Conservation (phyloP, 2,113 vertebrate species). For the Ophthalmotilapia sp. region DNA sequence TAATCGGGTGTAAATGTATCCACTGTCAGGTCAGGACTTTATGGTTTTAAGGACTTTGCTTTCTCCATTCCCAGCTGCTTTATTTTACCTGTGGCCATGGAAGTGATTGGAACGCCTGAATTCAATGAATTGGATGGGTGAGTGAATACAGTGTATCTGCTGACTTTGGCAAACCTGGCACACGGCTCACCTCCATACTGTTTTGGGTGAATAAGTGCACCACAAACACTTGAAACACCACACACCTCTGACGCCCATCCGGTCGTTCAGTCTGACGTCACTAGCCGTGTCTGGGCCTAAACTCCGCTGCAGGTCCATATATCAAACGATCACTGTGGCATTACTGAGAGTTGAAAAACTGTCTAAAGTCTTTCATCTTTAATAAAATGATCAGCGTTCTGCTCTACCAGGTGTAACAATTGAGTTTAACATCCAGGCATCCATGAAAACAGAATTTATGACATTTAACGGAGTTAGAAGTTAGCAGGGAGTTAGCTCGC, state of each 20-base stretch:
- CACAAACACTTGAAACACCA: neutral
- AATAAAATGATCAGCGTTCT: too few species aligned
- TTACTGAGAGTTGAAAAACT: too few species aligned
- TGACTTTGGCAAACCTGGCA: neutral
- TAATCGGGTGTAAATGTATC: neutral
- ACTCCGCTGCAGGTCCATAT: too few species aligned
- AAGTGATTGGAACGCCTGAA: neutral
- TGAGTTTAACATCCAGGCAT: too few species aligned
- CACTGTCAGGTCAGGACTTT: neutral
- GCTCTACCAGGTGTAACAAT: too few species aligned
- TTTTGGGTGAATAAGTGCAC: neutral
- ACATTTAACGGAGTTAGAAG: too few species aligned
- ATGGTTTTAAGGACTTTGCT: neutral
- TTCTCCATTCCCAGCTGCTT: neutral
- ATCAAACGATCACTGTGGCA: too few species aligned
- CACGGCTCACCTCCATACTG: rapidly evolving
- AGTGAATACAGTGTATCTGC: neutral
- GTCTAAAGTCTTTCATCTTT: too few species aligned
- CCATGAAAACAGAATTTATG: too few species aligned
- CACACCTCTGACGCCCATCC: neutral
- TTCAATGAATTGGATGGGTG: neutral
- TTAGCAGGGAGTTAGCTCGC: too few species aligned
- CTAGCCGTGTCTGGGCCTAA: too few species aligned
- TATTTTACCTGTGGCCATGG: neutral
- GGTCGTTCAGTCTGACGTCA: rapidly evolving